Percentiles rank a stretch among this genome's conserved stretches.
Evolutionary conservation across 2,113 vertebrate species (phyloP).

Genomic region (Erpornis zantholeuca): DNA sequence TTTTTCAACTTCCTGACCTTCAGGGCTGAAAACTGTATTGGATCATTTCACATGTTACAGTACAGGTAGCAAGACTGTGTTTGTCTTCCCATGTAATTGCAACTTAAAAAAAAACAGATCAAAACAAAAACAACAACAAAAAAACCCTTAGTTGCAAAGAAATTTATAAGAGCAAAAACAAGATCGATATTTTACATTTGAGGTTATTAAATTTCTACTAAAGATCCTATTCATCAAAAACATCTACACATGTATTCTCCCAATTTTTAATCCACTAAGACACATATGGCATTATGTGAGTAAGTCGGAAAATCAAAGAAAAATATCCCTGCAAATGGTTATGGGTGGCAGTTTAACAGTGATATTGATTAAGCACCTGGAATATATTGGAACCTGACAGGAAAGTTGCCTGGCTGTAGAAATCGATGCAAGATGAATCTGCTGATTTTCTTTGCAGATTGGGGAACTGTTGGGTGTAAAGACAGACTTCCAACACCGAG

Average conservation of each 20-base stretch:
- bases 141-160: neutral
- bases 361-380: neutral
- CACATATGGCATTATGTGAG: neutral
- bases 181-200: slow-evolving; percentile 60
- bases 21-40: neutral
- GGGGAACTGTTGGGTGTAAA: neutral
- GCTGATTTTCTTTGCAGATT: neutral
- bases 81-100: slow-evolving; percentile 14
- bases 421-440: neutral
- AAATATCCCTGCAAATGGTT: slow-evolving; percentile 34
- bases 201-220: slow-evolving; percentile 63
- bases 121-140: neutral
- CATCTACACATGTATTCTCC: neutral
- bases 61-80: neutral
- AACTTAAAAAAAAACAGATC: neutral
- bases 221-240: slow-evolving; percentile 55
- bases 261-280: slow-evolving; percentile 42
- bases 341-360: neutral
- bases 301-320: slow-evolving; percentile 47
- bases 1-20: neutral
- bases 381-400: neutral
- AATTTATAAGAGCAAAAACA: slow-evolving; percentile 26
- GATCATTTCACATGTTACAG: neutral
- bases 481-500: neutral
- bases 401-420: neutral